Evolutionary conservation across 2,888 invertebrate genomes (phyloP).

Genomic region (Yponomeuta plumbellus): DNA sequence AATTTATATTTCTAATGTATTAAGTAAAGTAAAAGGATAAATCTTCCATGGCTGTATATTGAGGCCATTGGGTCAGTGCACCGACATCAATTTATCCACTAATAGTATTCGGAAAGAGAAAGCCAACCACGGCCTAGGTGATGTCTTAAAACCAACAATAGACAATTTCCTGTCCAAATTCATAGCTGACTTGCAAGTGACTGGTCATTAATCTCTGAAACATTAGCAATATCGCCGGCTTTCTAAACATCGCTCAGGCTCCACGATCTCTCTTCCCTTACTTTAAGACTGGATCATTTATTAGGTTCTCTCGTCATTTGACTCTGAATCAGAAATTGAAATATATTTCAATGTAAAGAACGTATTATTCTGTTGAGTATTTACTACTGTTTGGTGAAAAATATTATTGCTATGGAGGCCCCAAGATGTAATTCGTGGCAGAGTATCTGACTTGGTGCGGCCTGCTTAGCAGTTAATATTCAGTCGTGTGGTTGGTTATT

Average conservation of each 20-base stretch:
- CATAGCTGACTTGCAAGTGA: slow-evolving; percentile 7
- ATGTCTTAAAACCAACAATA: slow-evolving; percentile 8
- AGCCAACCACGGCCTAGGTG: slow-evolving; percentile 6
- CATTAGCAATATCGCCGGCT: neutral
- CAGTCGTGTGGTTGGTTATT: too few species aligned
- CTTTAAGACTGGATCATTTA: neutral
- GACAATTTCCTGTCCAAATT: slow-evolving; percentile 8
- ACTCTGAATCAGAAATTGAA: neutral
- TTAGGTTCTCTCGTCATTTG: neutral
- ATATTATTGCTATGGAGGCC: too few species aligned
- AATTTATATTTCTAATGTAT: neutral
- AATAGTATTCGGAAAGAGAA: slow-evolving; percentile 9
- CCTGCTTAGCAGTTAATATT: too few species aligned
- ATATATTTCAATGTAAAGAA: too few species aligned
- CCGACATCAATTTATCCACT: neutral
- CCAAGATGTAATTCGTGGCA: too few species aligned
- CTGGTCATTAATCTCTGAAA: slow-evolving; percentile 8
- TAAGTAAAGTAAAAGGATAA: neutral
- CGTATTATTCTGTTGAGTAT: too few species aligned
- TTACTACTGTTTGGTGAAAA: too few species aligned
- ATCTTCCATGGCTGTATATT: neutral
- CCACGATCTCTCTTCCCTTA: neutral
- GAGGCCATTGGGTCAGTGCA: neutral
- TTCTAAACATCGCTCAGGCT: neutral
- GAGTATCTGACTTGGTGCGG: too few species aligned